phyloP scores from a whole-genome alignment of 2,113 vertebrate genomes.

The Nannospalax galili region DNA sequence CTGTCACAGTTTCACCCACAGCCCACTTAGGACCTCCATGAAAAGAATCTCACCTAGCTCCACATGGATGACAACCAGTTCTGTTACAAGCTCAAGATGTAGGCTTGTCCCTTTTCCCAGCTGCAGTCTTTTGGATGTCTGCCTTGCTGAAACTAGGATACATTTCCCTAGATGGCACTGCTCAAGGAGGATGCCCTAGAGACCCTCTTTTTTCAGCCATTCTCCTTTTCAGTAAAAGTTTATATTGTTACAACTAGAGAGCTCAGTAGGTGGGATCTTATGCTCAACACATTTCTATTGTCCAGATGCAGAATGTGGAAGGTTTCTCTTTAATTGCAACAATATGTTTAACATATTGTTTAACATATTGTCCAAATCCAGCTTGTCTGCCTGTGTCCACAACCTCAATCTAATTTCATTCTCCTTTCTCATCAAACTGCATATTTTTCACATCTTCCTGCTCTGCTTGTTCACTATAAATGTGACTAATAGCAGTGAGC shows the following conservation, averaged over 20 bases:
- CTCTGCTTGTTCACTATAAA: not conserved
- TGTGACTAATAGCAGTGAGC: not conserved
- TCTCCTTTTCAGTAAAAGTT: not conserved
- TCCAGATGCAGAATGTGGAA: not conserved
- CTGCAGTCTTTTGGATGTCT: not conserved
- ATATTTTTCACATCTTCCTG: not conserved
- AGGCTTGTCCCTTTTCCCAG: not conserved
- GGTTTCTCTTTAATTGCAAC: not conserved
- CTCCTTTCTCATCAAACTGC: not conserved
- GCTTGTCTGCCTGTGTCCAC: not conserved
- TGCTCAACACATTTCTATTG: not conserved
- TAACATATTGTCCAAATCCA: too few relatives aligned
- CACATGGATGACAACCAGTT: not conserved
- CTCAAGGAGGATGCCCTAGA: too few relatives aligned
- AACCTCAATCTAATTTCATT: not conserved
- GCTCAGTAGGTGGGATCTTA: too few relatives aligned
- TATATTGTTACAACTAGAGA: not conserved
- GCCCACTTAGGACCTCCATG: not conserved
- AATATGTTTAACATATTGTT: not conserved
- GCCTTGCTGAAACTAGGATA: not conserved
- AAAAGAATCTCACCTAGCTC: too few relatives aligned
- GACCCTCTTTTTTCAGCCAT: not conserved
- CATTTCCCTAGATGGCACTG: too few relatives aligned
- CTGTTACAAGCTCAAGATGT: not conserved
- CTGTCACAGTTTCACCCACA: not conserved